phyloP scores from a whole-genome alignment of 1,140 invertebrate species.

The Caenorhabditis elegans region DNA sequence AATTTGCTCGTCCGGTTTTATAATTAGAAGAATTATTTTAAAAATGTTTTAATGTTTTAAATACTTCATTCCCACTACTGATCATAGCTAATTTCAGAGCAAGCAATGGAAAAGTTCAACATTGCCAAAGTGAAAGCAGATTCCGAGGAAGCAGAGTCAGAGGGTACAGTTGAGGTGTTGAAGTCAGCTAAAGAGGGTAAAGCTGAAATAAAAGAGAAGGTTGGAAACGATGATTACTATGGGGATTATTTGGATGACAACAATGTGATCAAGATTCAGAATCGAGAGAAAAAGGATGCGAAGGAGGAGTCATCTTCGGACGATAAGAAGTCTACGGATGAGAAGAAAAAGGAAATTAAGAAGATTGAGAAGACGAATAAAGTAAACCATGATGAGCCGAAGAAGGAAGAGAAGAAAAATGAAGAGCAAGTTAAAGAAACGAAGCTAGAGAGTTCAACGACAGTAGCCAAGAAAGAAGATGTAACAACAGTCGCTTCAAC shows the following conservation, averaged over 20 bases:
- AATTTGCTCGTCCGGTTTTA: no score
- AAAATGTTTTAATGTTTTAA: no score
- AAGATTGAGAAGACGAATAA: neutral
- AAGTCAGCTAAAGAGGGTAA: neutral
- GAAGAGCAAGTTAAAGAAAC: neutral
- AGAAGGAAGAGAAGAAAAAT: neutral
- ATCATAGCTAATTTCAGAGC: neutral
- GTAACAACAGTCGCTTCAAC: neutral
- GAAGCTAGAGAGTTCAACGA: neutral
- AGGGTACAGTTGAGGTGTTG: neutral
- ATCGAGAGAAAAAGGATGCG: constrained; percentile 11
- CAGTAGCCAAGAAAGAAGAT: neutral
- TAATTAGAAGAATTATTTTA: no score
- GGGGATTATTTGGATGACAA: constrained; percentile 29
- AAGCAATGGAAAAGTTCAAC: neutral
- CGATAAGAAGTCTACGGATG: neutral
- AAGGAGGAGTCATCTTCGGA: neutral
- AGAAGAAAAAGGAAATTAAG: neutral
- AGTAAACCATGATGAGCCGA: neutral
- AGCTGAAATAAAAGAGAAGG: constrained; percentile 22
- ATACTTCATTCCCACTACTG: no score
- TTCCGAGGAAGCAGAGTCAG: neutral
- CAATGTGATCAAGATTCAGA: constrained; percentile 31
- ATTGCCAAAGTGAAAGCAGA: neutral
- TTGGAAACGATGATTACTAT: constrained; percentile 29